Conservation (phyloP, 2,888 invertebrate genomes). For the Leptinotarsa peninsularis region DNA sequence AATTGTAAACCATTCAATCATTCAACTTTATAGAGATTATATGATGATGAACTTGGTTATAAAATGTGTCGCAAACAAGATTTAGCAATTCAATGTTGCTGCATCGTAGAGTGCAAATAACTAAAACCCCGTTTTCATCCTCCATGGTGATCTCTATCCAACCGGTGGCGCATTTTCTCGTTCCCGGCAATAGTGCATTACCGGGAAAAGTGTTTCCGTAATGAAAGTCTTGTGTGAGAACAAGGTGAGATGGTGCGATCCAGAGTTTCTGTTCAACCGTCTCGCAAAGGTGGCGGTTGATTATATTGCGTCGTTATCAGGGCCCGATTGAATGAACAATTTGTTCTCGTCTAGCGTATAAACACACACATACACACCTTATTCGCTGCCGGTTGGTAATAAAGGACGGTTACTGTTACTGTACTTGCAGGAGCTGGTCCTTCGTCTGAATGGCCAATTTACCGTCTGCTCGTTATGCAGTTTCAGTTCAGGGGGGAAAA, state of each 20-base stretch:
- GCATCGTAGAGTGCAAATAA: not conserved
- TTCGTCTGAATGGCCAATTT: not conserved
- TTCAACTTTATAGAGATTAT: too few relatives aligned
- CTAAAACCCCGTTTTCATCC: not conserved
- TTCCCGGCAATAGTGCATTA: slow-evolving; percentile 7
- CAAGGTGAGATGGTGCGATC: slow-evolving; percentile 13
- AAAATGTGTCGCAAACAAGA: too few relatives aligned
- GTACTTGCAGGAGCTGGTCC: not conserved
- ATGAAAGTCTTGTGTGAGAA: slow-evolving; percentile 27
- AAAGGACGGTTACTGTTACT: slow-evolving; percentile 4
- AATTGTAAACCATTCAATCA: too few relatives aligned
- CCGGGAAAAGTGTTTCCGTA: slow-evolving; percentile 21
- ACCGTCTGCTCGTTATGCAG: slow-evolving; percentile 2
- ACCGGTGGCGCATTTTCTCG: not conserved
- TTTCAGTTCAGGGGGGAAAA: not conserved
- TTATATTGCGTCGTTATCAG: slow-evolving; percentile 45
- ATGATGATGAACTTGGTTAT: too few relatives aligned
- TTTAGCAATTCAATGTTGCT: too few relatives aligned
- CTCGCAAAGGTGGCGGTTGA: slow-evolving; percentile 38
- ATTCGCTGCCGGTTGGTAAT: not conserved
- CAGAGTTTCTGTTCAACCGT: slow-evolving; percentile 26
- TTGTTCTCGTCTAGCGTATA: slow-evolving; percentile 43
- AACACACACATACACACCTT: slow-evolving; percentile 16
- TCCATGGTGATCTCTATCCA: not conserved
- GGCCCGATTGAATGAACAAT: slow-evolving; percentile 50